Evolutionary conservation across 2,797 vertebrate species (phyloP), one percentile per base, ranked within the genome.

Genomic region (Pantherophis vulpinus): DNA sequence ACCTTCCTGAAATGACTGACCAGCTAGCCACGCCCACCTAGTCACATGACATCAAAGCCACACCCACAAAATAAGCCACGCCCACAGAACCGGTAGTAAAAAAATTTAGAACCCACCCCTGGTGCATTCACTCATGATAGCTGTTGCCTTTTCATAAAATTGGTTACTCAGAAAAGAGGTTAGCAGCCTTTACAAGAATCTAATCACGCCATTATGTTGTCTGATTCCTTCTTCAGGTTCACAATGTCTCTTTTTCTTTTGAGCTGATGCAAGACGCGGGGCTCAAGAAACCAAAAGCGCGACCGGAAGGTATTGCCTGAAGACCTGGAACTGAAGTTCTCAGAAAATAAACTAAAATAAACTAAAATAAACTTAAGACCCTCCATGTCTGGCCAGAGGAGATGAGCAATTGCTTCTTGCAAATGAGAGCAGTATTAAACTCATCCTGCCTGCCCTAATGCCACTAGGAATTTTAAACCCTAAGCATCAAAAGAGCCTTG

Each of bases 181-280:
- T 23, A 42, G 1, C 20, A 47, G 42, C 20, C 18, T 74, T 42
- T 63, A 59, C 13, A 47, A 89, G 12, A 51, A 87, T 93, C 32
- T 93, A 29, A 96, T 37, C 10, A 27, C 61, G 12, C 1, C 1
- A 29, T 55, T 60, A 11, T 87, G 1, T 56, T 59, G 20, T 25
- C 2, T 83, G 8, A 9, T 63, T 63, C 86, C 54, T 96, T 86
- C n/a, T 92, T 89, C 96, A 99, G 99, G 99, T 99, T 13, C 99
- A 99, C 94, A 99, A 99, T 18, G 98, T 99, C 92, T 97, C 98
- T 0, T 99, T 99, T 95, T 98, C 99, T 66, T 99, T 99, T 95
- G 99, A 99, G 95, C 97, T 99, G 95, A 99, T 99, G 99, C 98
- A 99, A 91, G 99, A 99, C 0, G 99, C 98, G 90, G 99, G 99